Percentiles rank a stretch among this genome's conserved stretches.
Conservation (phyloP, 2,113 vertebrate genomes). For the Suncus etruscus region DNA sequence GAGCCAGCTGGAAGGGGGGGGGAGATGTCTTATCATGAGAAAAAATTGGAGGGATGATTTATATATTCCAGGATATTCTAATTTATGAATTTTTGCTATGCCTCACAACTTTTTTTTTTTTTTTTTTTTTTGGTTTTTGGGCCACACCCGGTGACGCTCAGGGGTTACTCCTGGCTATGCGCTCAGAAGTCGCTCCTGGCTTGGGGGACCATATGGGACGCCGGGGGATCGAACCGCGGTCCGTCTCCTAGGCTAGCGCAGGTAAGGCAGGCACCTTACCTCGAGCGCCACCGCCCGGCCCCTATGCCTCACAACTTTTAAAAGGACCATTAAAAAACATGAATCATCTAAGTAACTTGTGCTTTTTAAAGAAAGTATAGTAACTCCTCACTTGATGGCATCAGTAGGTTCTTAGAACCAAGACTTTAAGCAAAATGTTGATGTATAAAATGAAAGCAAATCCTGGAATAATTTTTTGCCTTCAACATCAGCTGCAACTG, state of each 20-base stretch:
- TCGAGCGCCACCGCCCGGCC: too few species aligned
- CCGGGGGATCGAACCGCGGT: too few species aligned
- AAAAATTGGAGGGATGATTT: neutral
- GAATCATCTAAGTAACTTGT: neutral
- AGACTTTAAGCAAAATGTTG: neutral
- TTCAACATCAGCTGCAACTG: neutral
- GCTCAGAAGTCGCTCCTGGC: too few species aligned
- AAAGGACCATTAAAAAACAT: neutral
- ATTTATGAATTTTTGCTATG: conserved; percentile 11
- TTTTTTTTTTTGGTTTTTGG: too few species aligned
- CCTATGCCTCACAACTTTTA: conserved; percentile 14
- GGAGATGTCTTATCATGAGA: neutral
- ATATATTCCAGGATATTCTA: neutral
- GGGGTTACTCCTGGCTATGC: too few species aligned
- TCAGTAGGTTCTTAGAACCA: neutral
- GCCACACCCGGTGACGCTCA: too few species aligned
- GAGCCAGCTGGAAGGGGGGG: neutral
- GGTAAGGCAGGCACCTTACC: too few species aligned
- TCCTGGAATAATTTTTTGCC: neutral
- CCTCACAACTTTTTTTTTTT: conserved; percentile 37
- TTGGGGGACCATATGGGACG: too few species aligned
- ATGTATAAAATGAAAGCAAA: neutral
- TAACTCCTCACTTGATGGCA: neutral
- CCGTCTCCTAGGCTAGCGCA: too few species aligned
- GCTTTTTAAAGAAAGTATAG: conserved; percentile 18